Evolutionary conservation across 2,888 invertebrate species (phyloP).

Genomic region (Eilema caniola): DNA sequence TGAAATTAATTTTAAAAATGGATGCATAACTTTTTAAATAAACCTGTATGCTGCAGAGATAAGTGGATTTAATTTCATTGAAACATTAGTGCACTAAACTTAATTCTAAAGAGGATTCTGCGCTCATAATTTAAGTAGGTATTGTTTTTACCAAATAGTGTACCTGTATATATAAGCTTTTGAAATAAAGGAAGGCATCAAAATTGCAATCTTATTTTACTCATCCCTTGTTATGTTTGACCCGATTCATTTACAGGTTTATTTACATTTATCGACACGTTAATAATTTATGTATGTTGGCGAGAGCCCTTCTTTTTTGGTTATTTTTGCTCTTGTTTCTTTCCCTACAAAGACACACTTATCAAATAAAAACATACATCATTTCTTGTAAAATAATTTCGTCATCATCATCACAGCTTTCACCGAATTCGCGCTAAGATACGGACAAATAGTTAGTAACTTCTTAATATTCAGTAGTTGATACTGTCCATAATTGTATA

Average conservation of each 20-base stretch:
- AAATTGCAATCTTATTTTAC: too few relatives aligned
- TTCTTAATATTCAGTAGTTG: neutral
- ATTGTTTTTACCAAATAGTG: neutral
- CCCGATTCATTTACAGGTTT: neutral
- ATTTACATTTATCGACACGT: too few relatives aligned
- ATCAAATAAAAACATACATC: too few relatives aligned
- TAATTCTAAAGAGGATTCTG: neutral
- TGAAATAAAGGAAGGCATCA: too few relatives aligned
- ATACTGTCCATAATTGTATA: neutral
- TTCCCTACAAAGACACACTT: too few relatives aligned
- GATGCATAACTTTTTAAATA: conserved; percentile 10
- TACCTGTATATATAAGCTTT: too few relatives aligned
- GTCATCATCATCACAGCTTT: too few relatives aligned
- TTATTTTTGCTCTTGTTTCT: too few relatives aligned
- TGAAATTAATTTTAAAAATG: conserved; percentile 43
- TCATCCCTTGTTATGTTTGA: too few relatives aligned
- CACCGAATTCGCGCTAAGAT: neutral
- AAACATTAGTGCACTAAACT: neutral
- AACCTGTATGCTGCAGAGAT: neutral
- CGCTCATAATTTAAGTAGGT: neutral
- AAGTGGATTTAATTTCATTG: neutral
- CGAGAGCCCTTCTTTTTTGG: too few relatives aligned
- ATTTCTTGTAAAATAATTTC: neutral
- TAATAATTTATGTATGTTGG: too few relatives aligned
- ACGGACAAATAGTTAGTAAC: neutral